A percentile compares a stretch with the other conserved stretches of the same genome.
Conservation (phyloP, 2,888 invertebrate genomes). For the Sepioteuthis lessoniana region DNA sequence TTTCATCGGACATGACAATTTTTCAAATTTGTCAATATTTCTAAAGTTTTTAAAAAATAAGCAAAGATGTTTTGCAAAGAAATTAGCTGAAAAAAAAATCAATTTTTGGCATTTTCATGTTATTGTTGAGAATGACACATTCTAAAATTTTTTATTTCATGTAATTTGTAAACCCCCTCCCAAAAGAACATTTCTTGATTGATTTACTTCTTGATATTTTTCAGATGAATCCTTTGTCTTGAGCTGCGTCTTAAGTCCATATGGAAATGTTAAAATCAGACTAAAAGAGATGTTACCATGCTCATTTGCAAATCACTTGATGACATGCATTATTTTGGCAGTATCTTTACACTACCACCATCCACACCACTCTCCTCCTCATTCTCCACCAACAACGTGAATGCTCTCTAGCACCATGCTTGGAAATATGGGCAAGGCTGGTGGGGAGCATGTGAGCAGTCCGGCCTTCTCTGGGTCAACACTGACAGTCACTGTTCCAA, state of each 20-base stretch:
- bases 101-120: too few species aligned
- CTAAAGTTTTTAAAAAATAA: too few species aligned
- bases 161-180: too few species aligned
- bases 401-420: not conserved
- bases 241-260: not conserved
- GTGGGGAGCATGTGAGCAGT: conserved; percentile 44
- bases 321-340: not conserved
- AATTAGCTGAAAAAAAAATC: too few species aligned
- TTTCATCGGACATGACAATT: too few species aligned
- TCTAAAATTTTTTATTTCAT: too few species aligned
- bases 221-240: not conserved
- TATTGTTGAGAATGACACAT: too few species aligned
- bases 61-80: too few species aligned
- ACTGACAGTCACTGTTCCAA: not conserved
- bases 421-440: conserved; percentile 46
- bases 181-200: too few species aligned
- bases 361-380: not conserved
- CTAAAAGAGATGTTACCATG: not conserved
- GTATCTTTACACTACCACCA: not conserved
- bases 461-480: conserved; percentile 15
- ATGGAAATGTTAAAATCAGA: not conserved
- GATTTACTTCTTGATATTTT: not conserved
- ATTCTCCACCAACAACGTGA: not conserved
- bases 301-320: not conserved
- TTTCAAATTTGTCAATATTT: too few species aligned